Evolutionary conservation across 2,797 vertebrate genomes (phyloP), one percentile per base, ranked within the genome.

Genomic region (Cuniculus paca): DNA sequence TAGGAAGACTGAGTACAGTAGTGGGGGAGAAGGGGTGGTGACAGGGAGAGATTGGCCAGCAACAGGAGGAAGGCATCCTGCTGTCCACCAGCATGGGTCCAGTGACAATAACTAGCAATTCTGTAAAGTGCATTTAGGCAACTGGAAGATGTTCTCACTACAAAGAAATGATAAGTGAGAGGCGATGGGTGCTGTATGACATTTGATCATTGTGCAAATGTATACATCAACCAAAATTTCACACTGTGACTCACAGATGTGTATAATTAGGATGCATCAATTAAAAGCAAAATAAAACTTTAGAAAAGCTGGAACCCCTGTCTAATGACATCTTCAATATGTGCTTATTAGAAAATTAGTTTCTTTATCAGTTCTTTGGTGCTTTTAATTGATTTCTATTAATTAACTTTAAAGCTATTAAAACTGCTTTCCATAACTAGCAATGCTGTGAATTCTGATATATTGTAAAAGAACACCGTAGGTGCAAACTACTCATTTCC

Each of bases 351-450:
- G 28, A 74, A 87, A 82, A 28, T 85, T 52, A 70, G 20, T 45
- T 90, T 90, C 42, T 56, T 86, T 90, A 12, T 65, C 8, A 90
- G 52, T 50, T 45, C 17, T 88, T 95, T 68, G 28, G 4, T 68
- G 24, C 60, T 79, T 36, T 95, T 87, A 97, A 72, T n/a, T 39
- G 58, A 91, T 36, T 85, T 86, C 78, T 34, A n/a, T 87, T 95
- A 88, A 94, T 96, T 91, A 81, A 68, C 42, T 83, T n/a, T 82
- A 89, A 56, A 77, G 1, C 6, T 94, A 83, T 92, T 84, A 95
- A 97, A 97, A 61, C 4, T 95, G 9, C 70, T 75, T 90, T 72
- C 75, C 96, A 91, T 26, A 94, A 86, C 0, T 95, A 68, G 92
- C 96, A 92, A 60, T 22, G 89, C 78, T 4, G 9, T 91, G 45